Evolutionary conservation across 2,797 vertebrate species (phyloP), one percentile per base, ranked within the genome.

Genomic region (Gallinago stenura): DNA sequence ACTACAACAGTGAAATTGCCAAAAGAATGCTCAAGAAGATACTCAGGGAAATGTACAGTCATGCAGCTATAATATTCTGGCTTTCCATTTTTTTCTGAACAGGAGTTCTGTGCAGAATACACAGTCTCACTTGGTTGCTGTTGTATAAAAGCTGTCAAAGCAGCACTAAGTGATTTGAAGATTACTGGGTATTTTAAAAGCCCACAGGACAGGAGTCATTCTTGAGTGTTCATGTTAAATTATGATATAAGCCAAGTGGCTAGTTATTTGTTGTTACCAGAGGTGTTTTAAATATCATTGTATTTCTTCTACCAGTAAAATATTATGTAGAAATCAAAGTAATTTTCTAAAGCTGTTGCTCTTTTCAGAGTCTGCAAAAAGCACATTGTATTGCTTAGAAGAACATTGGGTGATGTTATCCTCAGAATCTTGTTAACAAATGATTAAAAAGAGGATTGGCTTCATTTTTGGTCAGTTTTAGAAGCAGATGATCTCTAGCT

Each of bases 101-200:
- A 60, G 11, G 15, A 85, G 45, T 45, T 92, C 60, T 80, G 33
- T 31, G 58, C 68, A 84, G 58, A 84, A 84, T 56, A 90, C 4
- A 3, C 25, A 79, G 53, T 28, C 48, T 75, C 16, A 37, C 31
- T 62, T 0, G 0, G 50, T 26, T 87, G 21, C 58, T 87, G 31
- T 22, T 33, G 56, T 54, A 68, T 77, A 93, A 86, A 94, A 82
- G 19, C 56, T 89, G 75, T 48, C 81, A 92, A 76, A 83, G 75
- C 28, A 60, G 10, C 35, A 50, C 25, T 70, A 33, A 70, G 84
- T 66, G 16, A 56, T 68, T 64, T 77, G 43, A 92, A 85, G 81
- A 87, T 82, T 73, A 84, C 14, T 48, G 35, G 6, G 19, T 89
- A 37, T 89, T 93, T 89, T 66, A 72, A 83, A 93, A 89, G 50